Percentiles rank a stretch among this genome's conserved stretches.
phyloP scores from a whole-genome alignment of 2,113 vertebrate genomes.

The Pampusana beccarii region DNA sequence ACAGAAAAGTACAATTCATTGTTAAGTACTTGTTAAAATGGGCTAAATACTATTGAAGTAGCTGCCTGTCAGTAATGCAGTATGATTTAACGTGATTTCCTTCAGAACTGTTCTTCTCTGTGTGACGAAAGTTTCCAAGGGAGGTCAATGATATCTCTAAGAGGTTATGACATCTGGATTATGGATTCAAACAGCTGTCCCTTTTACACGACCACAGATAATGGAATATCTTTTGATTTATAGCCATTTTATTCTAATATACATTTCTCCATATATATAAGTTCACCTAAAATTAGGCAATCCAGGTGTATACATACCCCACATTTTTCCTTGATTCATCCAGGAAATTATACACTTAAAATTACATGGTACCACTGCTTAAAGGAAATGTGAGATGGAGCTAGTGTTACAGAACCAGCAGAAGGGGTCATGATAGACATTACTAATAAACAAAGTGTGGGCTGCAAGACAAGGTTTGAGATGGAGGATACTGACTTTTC shows the following conservation, averaged over 20 bases:
- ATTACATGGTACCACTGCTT: slow-evolving; percentile 6
- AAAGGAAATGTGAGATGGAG: slow-evolving; percentile 17
- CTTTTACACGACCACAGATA: slow-evolving; percentile 62
- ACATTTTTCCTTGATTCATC: slow-evolving; percentile 34
- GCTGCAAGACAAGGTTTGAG: background rate
- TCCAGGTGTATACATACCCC: background rate
- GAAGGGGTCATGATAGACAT: background rate
- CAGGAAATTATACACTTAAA: slow-evolving; percentile 48
- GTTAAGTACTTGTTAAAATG: slow-evolving; percentile 60
- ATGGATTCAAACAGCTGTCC: slow-evolving; percentile 62
- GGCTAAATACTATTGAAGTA: slow-evolving; percentile 52
- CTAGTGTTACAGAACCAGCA: background rate
- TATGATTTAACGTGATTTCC: slow-evolving; percentile 51
- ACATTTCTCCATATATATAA: slow-evolving; percentile 42
- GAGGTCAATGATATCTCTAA: slow-evolving; percentile 71
- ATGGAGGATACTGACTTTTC: background rate
- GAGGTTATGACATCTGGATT: slow-evolving; percentile 69
- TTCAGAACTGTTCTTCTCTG: slow-evolving; percentile 53
- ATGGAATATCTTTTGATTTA: slow-evolving; percentile 70
- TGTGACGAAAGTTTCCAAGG: slow-evolving; percentile 58
- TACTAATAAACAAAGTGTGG: background rate
- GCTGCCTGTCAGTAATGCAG: slow-evolving; percentile 21
- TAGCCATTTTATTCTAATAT: slow-evolving; percentile 57
- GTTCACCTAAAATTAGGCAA: slow-evolving; percentile 58
- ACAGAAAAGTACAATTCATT: slow-evolving; percentile 41